Conservation (phyloP, 1,140 invertebrate species). For the Brachionus paranguensis region DNA sequence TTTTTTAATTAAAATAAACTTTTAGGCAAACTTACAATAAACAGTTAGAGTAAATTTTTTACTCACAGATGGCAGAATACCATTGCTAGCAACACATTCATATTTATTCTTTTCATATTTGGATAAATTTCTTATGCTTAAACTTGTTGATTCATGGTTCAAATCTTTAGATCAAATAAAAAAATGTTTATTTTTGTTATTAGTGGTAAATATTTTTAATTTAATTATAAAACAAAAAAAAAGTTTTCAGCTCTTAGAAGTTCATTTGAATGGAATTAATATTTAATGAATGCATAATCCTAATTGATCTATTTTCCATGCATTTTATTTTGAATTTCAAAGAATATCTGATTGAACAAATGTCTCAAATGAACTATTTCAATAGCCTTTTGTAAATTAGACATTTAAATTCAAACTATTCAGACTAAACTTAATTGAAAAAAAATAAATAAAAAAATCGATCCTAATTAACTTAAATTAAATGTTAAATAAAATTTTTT, state of each 20-base stretch:
- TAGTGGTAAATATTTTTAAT: neutral
- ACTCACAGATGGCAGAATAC: conserved; percentile 37
- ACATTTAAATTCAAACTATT: neutral
- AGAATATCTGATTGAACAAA: neutral
- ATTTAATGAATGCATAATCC: conserved; percentile 1
- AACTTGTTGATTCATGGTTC: conserved; percentile 28
- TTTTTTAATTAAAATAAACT: neutral
- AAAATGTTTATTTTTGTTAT: neutral
- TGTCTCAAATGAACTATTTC: neutral
- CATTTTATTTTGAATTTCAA: neutral
- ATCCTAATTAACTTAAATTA: neutral
- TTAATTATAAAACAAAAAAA: neutral
- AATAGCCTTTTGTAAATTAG: neutral
- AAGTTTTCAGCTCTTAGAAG: neutral
- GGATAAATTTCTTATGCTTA: conserved; percentile 18
- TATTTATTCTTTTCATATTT: conserved; percentile 26
- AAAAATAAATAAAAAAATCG: neutral
- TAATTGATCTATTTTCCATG: neutral
- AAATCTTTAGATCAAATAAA: conserved; percentile 25
- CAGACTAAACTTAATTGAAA: neutral
- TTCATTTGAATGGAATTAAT: conserved; percentile 34
- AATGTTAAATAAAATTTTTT: neutral
- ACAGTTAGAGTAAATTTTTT: conserved; percentile 32
- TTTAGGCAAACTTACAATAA: conserved; percentile 18
- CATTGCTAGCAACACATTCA: conserved; percentile 40